Conservation (phyloP, 2,888 invertebrate genomes). For the Agrenia bidenticulata region DNA sequence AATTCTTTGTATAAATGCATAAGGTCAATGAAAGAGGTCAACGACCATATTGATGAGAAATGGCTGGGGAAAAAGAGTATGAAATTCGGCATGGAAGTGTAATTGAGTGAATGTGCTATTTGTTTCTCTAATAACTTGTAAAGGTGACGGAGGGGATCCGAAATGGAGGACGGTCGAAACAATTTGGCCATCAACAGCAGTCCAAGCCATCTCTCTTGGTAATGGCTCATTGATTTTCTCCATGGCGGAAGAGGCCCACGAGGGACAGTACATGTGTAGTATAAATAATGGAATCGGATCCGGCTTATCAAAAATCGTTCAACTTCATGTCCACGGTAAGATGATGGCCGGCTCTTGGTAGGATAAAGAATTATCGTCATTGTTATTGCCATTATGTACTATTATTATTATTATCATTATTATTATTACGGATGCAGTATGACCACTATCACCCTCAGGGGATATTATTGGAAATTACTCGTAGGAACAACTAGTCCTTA, state of each 20-base stretch:
- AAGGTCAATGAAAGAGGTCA: no score
- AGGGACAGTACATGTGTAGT: constrained; percentile 47
- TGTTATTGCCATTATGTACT: background rate
- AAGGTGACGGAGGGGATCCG: constrained; percentile 38
- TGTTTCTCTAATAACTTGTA: background rate
- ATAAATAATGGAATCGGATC: constrained; percentile 49
- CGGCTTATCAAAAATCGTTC: constrained; percentile 44
- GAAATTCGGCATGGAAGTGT: no score
- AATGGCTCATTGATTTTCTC: constrained; percentile 48
- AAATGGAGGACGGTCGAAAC: constrained; percentile 50
- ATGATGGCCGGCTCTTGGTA: background rate
- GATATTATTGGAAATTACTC: no score
- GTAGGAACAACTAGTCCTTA: no score
- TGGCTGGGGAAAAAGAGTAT: no score
- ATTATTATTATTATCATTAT: no score
- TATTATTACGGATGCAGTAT: no score
- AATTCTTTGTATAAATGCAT: no score
- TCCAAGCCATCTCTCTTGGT: constrained; percentile 32
- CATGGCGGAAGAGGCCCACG: constrained; percentile 43
- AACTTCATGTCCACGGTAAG: constrained; percentile 47
- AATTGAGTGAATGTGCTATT: background rate
- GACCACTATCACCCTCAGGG: no score
- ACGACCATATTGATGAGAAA: no score
- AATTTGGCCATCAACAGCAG: constrained; percentile 46
- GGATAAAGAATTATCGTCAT: constrained; percentile 5